Conservation (phyloP, 2,113 vertebrate genomes). For the Pterocles burchelli region DNA sequence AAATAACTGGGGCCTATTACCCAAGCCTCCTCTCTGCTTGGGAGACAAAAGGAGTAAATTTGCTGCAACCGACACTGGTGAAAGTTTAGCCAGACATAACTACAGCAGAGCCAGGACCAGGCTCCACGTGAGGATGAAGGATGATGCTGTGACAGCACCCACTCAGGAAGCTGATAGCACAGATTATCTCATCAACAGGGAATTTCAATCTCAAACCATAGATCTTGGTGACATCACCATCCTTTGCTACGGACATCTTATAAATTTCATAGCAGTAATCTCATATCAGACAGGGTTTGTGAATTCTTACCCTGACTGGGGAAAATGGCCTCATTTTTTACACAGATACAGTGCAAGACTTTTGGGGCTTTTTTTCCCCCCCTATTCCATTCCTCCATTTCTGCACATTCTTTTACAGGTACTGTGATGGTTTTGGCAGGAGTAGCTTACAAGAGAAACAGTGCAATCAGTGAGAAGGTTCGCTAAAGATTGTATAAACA, state of each 20-base stretch:
- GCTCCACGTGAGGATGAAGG: background rate
- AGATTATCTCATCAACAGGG: background rate
- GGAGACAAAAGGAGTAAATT: background rate
- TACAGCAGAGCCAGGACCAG: background rate
- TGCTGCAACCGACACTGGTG: background rate
- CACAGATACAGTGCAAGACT: background rate
- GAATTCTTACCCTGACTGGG: background rate
- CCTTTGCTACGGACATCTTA: background rate
- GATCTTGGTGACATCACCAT: background rate
- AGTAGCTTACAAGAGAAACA: background rate
- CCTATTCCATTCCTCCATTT: background rate
- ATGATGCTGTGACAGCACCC: background rate
- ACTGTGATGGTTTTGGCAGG: constrained; percentile 15
- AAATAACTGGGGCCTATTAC: background rate
- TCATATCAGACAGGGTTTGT: background rate
- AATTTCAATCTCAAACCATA: background rate
- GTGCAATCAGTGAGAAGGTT: background rate
- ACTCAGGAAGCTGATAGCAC: background rate
- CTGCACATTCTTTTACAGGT: background rate
- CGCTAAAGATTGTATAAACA: background rate
- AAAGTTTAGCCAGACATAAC: background rate
- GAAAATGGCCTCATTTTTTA: background rate
- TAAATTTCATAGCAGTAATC: background rate
- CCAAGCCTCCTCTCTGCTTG: background rate
- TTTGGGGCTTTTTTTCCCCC: background rate